phyloP scores from a whole-genome alignment of 2,113 vertebrate species.

The Hassar affinis region DNA sequence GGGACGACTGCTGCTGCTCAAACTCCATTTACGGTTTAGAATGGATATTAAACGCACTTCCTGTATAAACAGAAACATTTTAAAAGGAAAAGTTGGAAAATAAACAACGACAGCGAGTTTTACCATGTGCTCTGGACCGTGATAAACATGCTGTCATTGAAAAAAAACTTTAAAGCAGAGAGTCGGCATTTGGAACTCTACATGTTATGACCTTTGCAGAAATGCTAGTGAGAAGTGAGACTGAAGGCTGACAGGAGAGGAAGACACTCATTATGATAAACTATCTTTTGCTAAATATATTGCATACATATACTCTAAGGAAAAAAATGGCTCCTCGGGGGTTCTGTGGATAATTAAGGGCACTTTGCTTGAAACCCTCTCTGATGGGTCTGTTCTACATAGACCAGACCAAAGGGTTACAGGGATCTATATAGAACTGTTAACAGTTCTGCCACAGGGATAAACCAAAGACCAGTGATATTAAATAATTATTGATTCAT shows the following conservation, averaged over 20 bases:
- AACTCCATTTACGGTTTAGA: slow-evolving; percentile 14
- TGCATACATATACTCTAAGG: not conserved
- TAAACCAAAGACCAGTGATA: not conserved
- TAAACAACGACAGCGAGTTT: not conserved
- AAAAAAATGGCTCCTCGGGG: not conserved
- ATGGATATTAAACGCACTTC: slow-evolving; percentile 5
- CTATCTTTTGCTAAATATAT: not conserved
- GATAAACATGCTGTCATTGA: not conserved
- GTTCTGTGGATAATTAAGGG: not conserved
- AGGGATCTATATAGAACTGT: not conserved
- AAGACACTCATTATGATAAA: not conserved
- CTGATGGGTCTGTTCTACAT: not conserved
- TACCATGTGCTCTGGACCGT: not conserved
- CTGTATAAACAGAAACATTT: slow-evolving; percentile 14
- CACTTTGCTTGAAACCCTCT: not conserved
- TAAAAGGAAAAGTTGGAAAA: slow-evolving; percentile 11
- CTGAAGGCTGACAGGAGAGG: not conserved
- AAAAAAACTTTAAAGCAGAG: not conserved
- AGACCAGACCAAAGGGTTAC: not conserved
- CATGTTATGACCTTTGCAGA: not conserved
- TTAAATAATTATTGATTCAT: too few relatives aligned
- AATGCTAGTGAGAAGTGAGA: not conserved
- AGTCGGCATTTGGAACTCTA: not conserved
- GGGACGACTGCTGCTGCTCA: slow-evolving; percentile 4
- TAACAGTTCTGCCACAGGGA: not conserved